Evolutionary conservation across 2,113 vertebrate genomes (phyloP).

Genomic region (Charina bottae): DNA sequence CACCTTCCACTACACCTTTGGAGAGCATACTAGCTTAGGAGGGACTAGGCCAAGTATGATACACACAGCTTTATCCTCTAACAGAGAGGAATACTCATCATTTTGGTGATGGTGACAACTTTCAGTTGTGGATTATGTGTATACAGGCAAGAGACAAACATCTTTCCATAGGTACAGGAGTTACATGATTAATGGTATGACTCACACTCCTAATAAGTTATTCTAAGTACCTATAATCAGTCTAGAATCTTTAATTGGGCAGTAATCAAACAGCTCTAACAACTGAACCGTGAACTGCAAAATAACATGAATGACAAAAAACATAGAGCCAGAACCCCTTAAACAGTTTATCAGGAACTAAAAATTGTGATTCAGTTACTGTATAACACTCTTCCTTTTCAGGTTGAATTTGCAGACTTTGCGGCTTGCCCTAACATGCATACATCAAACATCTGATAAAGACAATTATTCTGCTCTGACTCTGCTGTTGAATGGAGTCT

Average conservation of each 20-base stretch:
- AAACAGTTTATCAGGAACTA: constrained; percentile 27
- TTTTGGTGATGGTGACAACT: neutral
- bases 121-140: neutral
- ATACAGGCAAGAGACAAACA: neutral
- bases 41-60: neutral
- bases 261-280: constrained; percentile 13
- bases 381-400: constrained; percentile 5
- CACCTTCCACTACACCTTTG: too few species aligned
- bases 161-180: neutral
- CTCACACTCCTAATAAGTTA: neutral
- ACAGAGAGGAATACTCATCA: neutral
- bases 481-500: neutral
- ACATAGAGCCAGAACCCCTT: neutral
- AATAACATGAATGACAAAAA: constrained; percentile 3
- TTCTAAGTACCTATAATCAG: constrained; percentile 2
- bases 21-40: too few species aligned
- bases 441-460: neutral
- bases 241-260: constrained; percentile 7
- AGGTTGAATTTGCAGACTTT: rapidly evolving
- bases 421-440: neutral
- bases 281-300: constrained; percentile 5
- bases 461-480: neutral
- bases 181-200: neutral
- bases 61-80: neutral
- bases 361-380: constrained; percentile 5